These are phyloP conservation scores for Melipona bicolor DNA, from an alignment of 2,888 invertebrate genomes.

Conservation along the genomic window DNA sequence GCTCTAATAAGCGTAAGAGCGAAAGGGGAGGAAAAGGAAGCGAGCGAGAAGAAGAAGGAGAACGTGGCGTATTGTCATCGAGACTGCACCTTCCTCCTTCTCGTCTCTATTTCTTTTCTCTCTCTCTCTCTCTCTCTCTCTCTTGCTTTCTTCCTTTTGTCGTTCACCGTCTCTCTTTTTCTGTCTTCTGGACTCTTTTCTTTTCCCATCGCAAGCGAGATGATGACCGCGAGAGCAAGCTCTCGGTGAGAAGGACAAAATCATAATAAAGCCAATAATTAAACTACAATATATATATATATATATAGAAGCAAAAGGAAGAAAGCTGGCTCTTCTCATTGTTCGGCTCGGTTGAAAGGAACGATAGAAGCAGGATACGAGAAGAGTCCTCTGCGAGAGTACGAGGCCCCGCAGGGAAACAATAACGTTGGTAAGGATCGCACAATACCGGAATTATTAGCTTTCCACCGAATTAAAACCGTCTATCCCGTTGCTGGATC, in stretches of 20 bases:
- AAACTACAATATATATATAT: conserved; percentile 71
- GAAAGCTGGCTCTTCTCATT: conserved; percentile 76
- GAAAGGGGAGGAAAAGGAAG: conserved; percentile 50
- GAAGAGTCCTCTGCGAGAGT: conserved; percentile 63
- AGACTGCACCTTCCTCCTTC: conserved; percentile 40
- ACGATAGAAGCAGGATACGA: conserved; percentile 61
- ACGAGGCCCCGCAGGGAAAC: conserved; percentile 78
- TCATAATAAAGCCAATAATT: conserved; percentile 83
- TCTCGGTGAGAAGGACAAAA: conserved; percentile 76
- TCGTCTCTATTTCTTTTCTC: conserved; percentile 20
- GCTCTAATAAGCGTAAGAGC: conserved; percentile 75
- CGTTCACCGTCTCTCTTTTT: conserved; percentile 12
- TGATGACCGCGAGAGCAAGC: conserved; percentile 57
- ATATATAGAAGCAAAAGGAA: conserved; percentile 61
- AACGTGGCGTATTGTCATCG: conserved; percentile 65
- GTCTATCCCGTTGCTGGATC: conserved; percentile 66
- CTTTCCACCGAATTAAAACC: conserved; percentile 81
- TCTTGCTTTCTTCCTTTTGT: neutral
- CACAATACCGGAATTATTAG: conserved; percentile 83
- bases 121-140: conserved; percentile 6
- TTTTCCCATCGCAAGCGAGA: conserved; percentile 15
- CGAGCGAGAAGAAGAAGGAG: conserved; percentile 18
- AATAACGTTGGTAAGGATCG: conserved; percentile 78
- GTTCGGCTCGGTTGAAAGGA: conserved; percentile 77
- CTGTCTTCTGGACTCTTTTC: neutral